phyloP scores from a whole-genome alignment of 2,797 vertebrate species.

The Myotis findleyi region DNA sequence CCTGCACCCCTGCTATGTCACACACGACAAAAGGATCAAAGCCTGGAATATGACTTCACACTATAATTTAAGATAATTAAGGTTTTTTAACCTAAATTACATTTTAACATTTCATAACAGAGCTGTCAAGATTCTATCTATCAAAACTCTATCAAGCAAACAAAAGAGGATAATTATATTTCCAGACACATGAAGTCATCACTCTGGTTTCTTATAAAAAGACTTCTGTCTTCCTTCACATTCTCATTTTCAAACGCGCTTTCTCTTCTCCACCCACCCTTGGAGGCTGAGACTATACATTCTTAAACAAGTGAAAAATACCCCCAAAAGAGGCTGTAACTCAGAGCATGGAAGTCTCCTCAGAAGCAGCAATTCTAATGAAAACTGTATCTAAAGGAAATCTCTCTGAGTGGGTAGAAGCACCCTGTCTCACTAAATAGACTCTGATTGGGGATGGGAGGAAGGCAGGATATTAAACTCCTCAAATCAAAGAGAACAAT shows the following conservation, averaged over 20 bases:
- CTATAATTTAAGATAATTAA: conserved; percentile 83
- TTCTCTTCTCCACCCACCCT: conserved; percentile 38
- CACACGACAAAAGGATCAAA: conserved; percentile 71
- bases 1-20: conserved; percentile 63
- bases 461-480: conserved; percentile 18
- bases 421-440: conserved; percentile 51
- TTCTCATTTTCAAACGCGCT: conserved; percentile 59
- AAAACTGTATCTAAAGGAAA: conserved; percentile 1
- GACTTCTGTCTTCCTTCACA: conserved; percentile 64
- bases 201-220: conserved; percentile 67
- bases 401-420: neutral
- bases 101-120: conserved; percentile 81
- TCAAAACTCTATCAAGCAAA: conserved; percentile 80
- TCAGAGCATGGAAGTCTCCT: neutral
- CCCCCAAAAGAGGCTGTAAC: neutral
- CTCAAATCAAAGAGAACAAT: conserved; percentile 61
- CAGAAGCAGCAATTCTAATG: conserved; percentile 20
- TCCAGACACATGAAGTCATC: conserved; percentile 75
- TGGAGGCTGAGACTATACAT: neutral
- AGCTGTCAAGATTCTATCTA: conserved; percentile 82
- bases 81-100: conserved; percentile 81
- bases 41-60: conserved; percentile 75
- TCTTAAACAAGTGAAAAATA: conserved; percentile 38
- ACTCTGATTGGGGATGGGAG: neutral
- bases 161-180: conserved; percentile 81